A percentile compares a stretch with the other conserved stretches of the same genome.
Conservation (phyloP, 2,113 vertebrate species). For the Caranx melampygus region DNA sequence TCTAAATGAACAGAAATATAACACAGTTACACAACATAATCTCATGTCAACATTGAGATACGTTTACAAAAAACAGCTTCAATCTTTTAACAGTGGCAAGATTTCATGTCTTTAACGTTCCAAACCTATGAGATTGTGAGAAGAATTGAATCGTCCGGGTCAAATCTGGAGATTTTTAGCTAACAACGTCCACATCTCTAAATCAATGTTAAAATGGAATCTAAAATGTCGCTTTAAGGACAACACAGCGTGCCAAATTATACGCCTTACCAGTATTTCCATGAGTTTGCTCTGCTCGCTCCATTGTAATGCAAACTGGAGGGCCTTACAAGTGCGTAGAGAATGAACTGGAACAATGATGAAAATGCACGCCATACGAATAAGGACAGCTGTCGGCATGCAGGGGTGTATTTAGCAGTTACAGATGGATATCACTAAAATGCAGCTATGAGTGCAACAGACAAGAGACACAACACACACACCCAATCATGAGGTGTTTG, state of each 20-base stretch:
- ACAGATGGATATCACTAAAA: conserved; percentile 37
- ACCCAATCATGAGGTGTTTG: conserved; percentile 1
- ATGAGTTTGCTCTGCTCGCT: conserved; percentile 38
- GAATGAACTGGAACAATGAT: conserved; percentile 69
- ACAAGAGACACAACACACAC: not conserved
- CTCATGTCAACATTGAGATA: conserved; percentile 12
- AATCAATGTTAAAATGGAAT: conserved; percentile 18
- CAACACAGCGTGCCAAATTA: conserved; percentile 38
- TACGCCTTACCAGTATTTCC: conserved; percentile 46
- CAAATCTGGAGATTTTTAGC: not conserved
- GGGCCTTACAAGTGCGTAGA: conserved; percentile 38
- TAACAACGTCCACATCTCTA: not conserved
- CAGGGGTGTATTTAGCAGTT: conserved; percentile 28
- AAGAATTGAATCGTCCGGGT: not conserved
- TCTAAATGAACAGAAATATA: conserved; percentile 25
- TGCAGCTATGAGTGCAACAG: conserved; percentile 13
- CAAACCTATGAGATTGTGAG: conserved; percentile 20
- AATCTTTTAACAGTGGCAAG: conserved; percentile 8
- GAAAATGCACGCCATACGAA: conserved; percentile 59
- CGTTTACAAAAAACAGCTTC: not conserved
- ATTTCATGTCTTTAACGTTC: conserved; percentile 23
- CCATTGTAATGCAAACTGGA: conserved; percentile 73
- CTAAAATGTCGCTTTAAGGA: conserved; percentile 18
- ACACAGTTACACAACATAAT: conserved; percentile 21
- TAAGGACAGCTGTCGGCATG: conserved; percentile 65